Base-by-base conservation (phyloP, 1,140 invertebrate genomes). In the Campoletis sonorensis region DNA sequence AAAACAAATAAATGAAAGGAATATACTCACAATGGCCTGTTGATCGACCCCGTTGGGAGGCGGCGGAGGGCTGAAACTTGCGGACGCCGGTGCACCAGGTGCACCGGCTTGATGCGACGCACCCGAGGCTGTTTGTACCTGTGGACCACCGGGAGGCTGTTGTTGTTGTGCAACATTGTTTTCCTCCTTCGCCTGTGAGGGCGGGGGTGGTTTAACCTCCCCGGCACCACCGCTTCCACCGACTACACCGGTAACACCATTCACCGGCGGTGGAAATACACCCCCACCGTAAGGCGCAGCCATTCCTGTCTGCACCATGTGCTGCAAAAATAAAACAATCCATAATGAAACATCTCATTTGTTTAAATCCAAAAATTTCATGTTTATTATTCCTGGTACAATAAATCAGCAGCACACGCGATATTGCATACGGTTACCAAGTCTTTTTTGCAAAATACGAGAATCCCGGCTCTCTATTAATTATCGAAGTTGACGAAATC, bases 251-350 rank as follows among this genome's bases (percentile, higher is more conserved):
- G 94, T 93, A 80, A 96, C 95, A 68, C 94, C 95, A 87, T 95
- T 95, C 86, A 94, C 93, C 89, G 95, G 93, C 93, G 95, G 92
- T 93, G 95, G 91, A 94, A 96, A 94, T 93, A 96, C 91, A 94
- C 93, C 93, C 94, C 94, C 92, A 95, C 96, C 93, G 95, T 96
- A 97, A 89, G 96, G 96, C 92, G 94, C 94, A 91, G 95, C 95
- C 95, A 98, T 97, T 87, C 97, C 97, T 93, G 97, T 96, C 94
- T 97, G 97, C 93, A 98, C 97, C 96, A 98, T 97, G 94, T 98
- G 97, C 97, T 98, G 95, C 23, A 96, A 96, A 70, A 83, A 91
- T 86, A 91, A 92, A 88, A 67, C 33, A 85, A 33, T 45, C 40
- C 8, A 37, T 79, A 37, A 80, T 67, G 81, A 71, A 54, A 64